Percentiles rank a stretch among this genome's conserved stretches.
Conservation (phyloP, 2,113 vertebrate genomes). For the Rhombomys opimus region DNA sequence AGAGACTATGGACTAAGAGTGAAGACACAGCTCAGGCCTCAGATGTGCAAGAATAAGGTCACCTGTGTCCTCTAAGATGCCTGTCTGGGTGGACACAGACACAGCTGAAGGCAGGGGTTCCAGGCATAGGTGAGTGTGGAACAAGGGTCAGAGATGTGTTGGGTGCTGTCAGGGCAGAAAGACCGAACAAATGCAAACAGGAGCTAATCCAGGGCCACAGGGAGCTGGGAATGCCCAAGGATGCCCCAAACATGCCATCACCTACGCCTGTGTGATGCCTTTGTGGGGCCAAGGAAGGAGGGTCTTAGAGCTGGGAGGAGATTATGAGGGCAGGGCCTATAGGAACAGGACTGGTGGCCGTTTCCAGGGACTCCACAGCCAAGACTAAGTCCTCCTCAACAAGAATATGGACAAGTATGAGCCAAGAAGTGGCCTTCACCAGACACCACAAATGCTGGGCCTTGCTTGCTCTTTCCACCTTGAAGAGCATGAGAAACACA, state of each 20-base stretch:
- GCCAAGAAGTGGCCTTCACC: not conserved
- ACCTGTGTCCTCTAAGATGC: not conserved
- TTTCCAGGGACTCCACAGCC: not conserved
- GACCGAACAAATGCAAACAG: not conserved
- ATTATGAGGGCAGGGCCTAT: not conserved
- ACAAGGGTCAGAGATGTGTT: not conserved
- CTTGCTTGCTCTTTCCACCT: not conserved
- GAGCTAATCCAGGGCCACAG: not conserved
- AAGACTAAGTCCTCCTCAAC: not conserved
- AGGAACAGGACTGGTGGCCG: not conserved
- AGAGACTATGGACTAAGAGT: not conserved
- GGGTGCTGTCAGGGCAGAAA: not conserved
- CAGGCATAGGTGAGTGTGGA: not conserved
- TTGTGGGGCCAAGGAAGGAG: not conserved
- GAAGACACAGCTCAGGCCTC: too few species aligned
- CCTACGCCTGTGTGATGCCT: not conserved
- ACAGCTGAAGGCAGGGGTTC: not conserved
- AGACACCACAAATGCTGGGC: not conserved
- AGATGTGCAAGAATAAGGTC: too few species aligned
- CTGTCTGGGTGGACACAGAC: not conserved
- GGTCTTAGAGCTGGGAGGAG: not conserved
- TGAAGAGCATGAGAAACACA: too few species aligned
- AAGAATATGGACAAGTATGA: not conserved
- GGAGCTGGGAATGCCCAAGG: not conserved
- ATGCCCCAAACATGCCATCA: not conserved